phyloP scores from a whole-genome alignment of 2,888 invertebrate species.

The Plagiodera versicolora region DNA sequence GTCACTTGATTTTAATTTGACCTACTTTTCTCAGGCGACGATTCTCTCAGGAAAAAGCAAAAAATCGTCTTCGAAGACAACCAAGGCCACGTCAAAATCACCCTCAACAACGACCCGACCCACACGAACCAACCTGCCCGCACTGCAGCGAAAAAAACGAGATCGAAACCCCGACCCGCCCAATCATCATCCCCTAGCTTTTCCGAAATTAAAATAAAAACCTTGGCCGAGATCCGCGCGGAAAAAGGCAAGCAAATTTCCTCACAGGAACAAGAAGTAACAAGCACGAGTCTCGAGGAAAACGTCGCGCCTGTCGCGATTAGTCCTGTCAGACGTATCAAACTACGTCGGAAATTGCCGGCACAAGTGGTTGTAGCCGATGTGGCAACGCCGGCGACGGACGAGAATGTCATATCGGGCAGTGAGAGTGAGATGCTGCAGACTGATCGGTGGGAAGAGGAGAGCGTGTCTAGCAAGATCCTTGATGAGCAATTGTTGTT shows the following conservation, averaged over 20 bases:
- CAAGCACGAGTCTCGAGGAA: slow-evolving; percentile 41
- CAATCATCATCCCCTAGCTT: not conserved
- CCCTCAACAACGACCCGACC: slow-evolving; percentile 10
- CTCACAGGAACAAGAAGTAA: slow-evolving; percentile 40
- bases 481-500: slow-evolving; percentile 46
- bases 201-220: slow-evolving; percentile 50
- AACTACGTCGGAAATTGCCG: slow-evolving; percentile 24
- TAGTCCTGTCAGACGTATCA: slow-evolving; percentile 19
- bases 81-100: slow-evolving; percentile 19
- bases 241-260: slow-evolving; percentile 37
- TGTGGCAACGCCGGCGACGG: not conserved
- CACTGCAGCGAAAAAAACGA: too few species aligned
- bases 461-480: slow-evolving; percentile 31
- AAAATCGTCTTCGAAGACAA: slow-evolving; percentile 21
- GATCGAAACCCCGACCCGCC: not conserved
- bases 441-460: slow-evolving; percentile 6
- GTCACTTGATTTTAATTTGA: too few species aligned
- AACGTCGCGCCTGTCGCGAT: not conserved
- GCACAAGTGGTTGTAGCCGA: slow-evolving; percentile 4
- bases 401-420: not conserved
- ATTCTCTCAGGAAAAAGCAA: slow-evolving; percentile 25
- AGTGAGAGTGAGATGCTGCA: not conserved
- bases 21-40: slow-evolving; percentile 17
- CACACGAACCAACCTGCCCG: not conserved
- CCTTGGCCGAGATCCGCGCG: slow-evolving; percentile 53